Percentiles rank a stretch among this genome's conserved stretches.
Conservation (phyloP, 2,888 invertebrate genomes). For the Caenorhabditis becei region DNA sequence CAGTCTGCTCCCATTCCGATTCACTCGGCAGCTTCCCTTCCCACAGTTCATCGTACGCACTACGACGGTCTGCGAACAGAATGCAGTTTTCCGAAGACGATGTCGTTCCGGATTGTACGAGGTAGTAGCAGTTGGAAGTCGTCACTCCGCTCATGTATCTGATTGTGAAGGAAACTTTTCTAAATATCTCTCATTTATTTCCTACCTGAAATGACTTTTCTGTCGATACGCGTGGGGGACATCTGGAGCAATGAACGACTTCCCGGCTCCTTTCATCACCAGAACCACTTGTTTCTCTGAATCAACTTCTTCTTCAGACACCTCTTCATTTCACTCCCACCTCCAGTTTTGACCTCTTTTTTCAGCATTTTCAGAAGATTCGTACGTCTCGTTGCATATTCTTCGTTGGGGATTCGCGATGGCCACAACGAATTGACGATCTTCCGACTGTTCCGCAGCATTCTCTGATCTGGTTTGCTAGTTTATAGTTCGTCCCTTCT, state of each 20-base stretch:
- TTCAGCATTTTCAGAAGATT: constrained; percentile 52
- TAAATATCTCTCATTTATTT: neutral
- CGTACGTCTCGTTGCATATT: constrained; percentile 52
- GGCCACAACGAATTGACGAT: constrained; percentile 44
- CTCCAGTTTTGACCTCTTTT: constrained; percentile 52
- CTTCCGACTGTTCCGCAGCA: constrained; percentile 41
- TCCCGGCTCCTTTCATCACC: constrained; percentile 63
- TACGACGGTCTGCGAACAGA: constrained; percentile 70
- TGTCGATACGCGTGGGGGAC: constrained; percentile 77
- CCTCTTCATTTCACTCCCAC: too few relatives aligned
- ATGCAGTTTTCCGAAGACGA: constrained; percentile 34
- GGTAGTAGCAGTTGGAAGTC: constrained; percentile 67
- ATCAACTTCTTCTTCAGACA: neutral
- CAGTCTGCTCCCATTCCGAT: constrained; percentile 62
- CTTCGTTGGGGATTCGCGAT: constrained; percentile 54
- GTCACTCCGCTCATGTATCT: constrained; percentile 75
- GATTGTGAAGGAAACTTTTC: neutral
- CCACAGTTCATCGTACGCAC: constrained; percentile 74
- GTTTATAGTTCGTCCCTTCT: neutral
- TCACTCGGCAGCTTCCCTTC: constrained; percentile 65
- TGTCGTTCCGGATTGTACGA: constrained; percentile 55
- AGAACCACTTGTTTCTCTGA: constrained; percentile 55
- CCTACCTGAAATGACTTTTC: constrained; percentile 73
- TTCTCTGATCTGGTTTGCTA: constrained; percentile 16
- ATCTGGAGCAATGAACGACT: constrained; percentile 73